Base-by-base conservation (phyloP, 2,888 invertebrate species). In the Pemphredon lugubris region DNA sequence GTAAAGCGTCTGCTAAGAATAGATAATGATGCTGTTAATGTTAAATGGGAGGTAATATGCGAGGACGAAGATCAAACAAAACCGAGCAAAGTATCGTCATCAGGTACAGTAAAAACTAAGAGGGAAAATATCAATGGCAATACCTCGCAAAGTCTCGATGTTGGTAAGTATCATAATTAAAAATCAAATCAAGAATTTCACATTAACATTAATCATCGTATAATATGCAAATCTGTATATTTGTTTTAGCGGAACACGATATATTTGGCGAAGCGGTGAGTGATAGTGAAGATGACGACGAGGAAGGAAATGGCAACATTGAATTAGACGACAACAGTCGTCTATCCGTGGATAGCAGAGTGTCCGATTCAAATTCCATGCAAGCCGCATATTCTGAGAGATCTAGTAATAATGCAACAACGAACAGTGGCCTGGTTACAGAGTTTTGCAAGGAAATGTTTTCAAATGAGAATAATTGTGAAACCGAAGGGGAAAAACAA, bases 191-290 rank as follows among this genome's bases (percentile, higher is more conserved):
- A 20, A n/a, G n/a, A n/a, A n/a, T n/a, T n/a, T n/a, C n/a, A n/a
- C n/a, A n/a, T n/a, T n/a, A n/a, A n/a, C n/a, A n/a, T n/a, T n/a
- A n/a, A n/a, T n/a, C n/a, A n/a, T n/a, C n/a, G n/a, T n/a, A n/a
- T 45, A 23, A 11, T 16, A 23, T 37, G 20, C 5, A 20, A n/a
- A 50, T 3, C 39, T 42, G 90, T 47, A 7, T 20, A 3, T 20
- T 9, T n/a, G 47, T 91, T 85, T 90, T 91, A 86, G 94, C 93
- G 50, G 95, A 95, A 82, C 94, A 95, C 82, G 97, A 97, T 81
- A 96, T 97, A 85, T 98, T 98, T 91, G 98, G 98, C 26, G 97
- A 96, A 75, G 94, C 96, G 26, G 95, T 98, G 0, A 97, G 97
- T 84, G 97, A 97, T 81, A 97, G 97, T 34, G 96, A 96, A 73